phyloP scores from a whole-genome alignment of 2,113 vertebrate genomes.

The Campylomormyrus tamandua region DNA sequence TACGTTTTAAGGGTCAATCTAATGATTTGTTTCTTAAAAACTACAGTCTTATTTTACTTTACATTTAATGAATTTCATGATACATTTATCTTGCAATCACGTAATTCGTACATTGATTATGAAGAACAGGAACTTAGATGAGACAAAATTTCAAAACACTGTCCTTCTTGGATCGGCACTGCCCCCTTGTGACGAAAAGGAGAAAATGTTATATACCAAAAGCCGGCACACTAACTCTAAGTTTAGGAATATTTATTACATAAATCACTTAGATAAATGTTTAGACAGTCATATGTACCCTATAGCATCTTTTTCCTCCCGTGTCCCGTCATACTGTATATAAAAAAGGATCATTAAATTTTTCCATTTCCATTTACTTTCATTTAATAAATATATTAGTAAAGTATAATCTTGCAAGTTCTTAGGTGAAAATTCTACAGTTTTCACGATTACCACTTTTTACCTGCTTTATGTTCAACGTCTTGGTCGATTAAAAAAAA shows the following conservation, averaged over 20 bases:
- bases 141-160: background rate
- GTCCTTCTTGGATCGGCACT: background rate
- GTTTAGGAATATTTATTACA: background rate
- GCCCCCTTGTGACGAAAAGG: slow-evolving; percentile 14
- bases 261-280: background rate
- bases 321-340: background rate
- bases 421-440: background rate
- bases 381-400: background rate
- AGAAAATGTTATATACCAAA: background rate
- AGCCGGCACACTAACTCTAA: background rate
- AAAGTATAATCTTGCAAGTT: background rate
- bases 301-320: background rate
- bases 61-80: background rate
- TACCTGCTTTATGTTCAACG: background rate
- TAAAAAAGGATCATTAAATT: background rate
- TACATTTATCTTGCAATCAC: background rate
- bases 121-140: background rate
- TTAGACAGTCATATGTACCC: background rate
- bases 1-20: background rate
- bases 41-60: background rate
- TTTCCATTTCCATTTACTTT: background rate
- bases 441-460: background rate
- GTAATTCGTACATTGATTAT: background rate
- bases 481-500: background rate
- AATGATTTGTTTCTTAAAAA: background rate